phyloP scores from a whole-genome alignment of 2,797 vertebrate species.

The Craterocephalus amniculus region DNA sequence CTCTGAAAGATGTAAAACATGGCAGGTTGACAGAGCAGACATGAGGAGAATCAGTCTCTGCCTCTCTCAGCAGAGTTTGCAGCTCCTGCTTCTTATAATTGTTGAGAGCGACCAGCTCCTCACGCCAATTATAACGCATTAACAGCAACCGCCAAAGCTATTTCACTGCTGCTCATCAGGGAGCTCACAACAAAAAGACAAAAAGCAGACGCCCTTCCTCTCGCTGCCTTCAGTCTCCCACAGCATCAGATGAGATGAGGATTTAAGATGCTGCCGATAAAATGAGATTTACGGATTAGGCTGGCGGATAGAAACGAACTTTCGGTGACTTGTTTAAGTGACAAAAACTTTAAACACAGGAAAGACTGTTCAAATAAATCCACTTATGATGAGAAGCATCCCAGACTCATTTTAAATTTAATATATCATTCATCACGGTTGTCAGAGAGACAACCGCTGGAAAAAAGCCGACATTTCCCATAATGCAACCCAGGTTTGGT shows the following conservation, averaged over 20 bases:
- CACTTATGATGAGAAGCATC: neutral
- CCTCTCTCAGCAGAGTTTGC: conserved; percentile 49
- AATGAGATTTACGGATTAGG: conserved; percentile 60
- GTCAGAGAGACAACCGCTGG: too few relatives aligned
- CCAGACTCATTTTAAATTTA: neutral
- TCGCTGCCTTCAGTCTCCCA: conserved; percentile 24
- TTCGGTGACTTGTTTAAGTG: conserved; percentile 49
- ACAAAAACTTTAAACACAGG: conserved; percentile 2
- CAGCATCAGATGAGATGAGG: conserved; percentile 47
- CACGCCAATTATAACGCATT: conserved; percentile 62
- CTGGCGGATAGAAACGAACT: conserved; percentile 47
- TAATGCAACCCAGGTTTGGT: neutral
- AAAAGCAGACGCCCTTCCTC: conserved; percentile 11
- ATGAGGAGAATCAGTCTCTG: conserved; percentile 6
- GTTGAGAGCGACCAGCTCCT: conserved; percentile 55
- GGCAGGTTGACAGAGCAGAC: conserved; percentile 22
- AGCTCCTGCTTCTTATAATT: conserved; percentile 54
- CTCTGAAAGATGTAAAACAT: conserved; percentile 17
- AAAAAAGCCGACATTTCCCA: neutral
- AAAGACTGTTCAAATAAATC: too few relatives aligned
- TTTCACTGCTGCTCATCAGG: conserved; percentile 55
- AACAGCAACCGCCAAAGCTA: conserved; percentile 57
- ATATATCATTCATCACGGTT: too few relatives aligned
- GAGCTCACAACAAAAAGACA: conserved; percentile 48
- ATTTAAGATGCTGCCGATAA: conserved; percentile 57